Base-by-base conservation (phyloP, 2,113 vertebrate species). In the Gadus macrocephalus region DNA sequence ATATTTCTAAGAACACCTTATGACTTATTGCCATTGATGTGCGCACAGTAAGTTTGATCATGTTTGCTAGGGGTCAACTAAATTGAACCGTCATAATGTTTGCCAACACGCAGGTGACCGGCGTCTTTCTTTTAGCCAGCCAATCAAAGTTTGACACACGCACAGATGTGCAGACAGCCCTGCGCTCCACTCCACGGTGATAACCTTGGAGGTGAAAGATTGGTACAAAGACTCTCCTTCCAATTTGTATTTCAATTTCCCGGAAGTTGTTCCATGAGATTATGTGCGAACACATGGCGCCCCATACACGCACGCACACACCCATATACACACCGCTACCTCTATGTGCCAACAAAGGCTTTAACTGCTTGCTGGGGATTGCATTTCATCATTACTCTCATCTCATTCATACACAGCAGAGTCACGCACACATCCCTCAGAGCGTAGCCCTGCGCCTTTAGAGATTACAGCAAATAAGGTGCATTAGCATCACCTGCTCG, bases 251-350 rank as follows among this genome's bases (percentile, higher is more conserved):
- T 89, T 85, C 74, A 81, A 67, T 88, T 87, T 90, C 83, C 77
- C 87, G 82, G 85, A 90, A 88, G 90, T 87, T 80, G 89, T 88
- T 81, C 77, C 49, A 76, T 59, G 15, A 87, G 86, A 90, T 91
- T 88, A 83, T 53, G 42, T 0, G 19, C 42, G 3, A 9, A 20
- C 64, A 22, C 64, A 22, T 20, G 4, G 17, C 6, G 17, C 2
- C 38, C 15, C 62, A 28, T 58, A 64, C 69, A 0, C 53, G 28
- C 55, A 58, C 63, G 56, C 55, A 69, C 71, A 68, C 66, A 67
- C 0, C 31, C 66, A 76, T 42, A 17, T 28, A 63, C 63, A n/a
- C 22, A 66, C 31, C 65, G 14, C 35, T 69, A 73, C 58, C 42
- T 49, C 8, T 49, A 27, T 73, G 67, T 80, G 70, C 77, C 53